Percentiles rank a stretch among this genome's conserved stretches.
Conservation (phyloP, 2,888 invertebrate species). For the Furcula furcula region DNA sequence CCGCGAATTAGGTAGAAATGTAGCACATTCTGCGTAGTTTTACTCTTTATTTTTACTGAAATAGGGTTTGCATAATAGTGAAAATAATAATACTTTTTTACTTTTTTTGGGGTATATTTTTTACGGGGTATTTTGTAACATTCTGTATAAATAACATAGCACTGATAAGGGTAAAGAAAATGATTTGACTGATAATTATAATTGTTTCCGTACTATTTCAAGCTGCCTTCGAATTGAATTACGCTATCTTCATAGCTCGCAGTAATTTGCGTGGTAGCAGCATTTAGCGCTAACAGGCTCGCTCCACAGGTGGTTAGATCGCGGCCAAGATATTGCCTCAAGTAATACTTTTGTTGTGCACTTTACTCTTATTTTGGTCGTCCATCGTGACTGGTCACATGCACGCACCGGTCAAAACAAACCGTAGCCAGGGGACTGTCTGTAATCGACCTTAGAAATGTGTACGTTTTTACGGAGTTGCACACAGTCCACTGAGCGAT, state of each 20-base stretch:
- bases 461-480: neutral
- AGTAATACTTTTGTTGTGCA: conserved; percentile 25
- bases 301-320: conserved; percentile 29
- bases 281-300: conserved; percentile 15
- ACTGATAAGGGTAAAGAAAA: too few relatives aligned
- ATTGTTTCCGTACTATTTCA: neutral
- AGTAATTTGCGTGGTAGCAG: conserved; percentile 26
- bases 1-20: too few relatives aligned
- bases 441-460: conserved; percentile 24
- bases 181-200: too few relatives aligned
- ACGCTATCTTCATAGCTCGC: conserved; percentile 17
- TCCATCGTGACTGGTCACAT: conserved; percentile 47
- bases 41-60: too few relatives aligned
- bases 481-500: conserved; percentile 7
- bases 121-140: too few relatives aligned
- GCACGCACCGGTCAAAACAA: conserved; percentile 53
- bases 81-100: too few relatives aligned
- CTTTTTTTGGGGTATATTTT: too few relatives aligned
- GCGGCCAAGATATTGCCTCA: conserved; percentile 23
- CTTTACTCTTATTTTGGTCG: conserved; percentile 33
- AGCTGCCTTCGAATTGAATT: neutral
- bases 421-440: conserved; percentile 38
- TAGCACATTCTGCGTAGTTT: too few relatives aligned
- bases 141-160: too few relatives aligned
- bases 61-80: too few relatives aligned